A percentile compares a stretch with the other conserved stretches of the same genome.
Conservation (phyloP, 2,113 vertebrate genomes). For the Epinephelus fuscoguttatus region DNA sequence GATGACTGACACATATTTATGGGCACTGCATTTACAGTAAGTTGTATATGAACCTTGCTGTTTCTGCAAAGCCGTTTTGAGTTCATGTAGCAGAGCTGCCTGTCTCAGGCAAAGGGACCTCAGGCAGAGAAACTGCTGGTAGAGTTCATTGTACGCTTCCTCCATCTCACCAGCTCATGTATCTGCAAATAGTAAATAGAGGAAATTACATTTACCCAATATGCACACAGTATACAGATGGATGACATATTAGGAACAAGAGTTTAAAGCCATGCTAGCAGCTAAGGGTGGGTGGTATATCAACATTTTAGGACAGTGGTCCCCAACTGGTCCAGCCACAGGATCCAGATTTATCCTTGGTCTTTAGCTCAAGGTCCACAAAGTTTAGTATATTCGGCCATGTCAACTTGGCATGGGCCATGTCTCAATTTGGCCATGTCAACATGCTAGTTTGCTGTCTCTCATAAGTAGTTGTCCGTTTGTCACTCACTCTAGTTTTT, state of each 20-base stretch:
- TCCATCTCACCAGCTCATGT: slow-evolving; percentile 78
- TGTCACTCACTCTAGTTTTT: no score
- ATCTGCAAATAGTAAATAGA: slow-evolving; percentile 27
- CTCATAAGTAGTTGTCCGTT: no score
- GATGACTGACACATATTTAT: not conserved
- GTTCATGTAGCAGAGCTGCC: slow-evolving; percentile 83
- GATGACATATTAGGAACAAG: not conserved
- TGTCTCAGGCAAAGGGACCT: slow-evolving; percentile 86
- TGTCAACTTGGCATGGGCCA: no score
- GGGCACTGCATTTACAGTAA: not conserved
- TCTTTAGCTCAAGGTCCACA: no score
- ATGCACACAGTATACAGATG: not conserved
- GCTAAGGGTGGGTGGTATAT: not conserved
- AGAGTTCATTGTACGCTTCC: slow-evolving; percentile 83
- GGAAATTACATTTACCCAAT: not conserved
- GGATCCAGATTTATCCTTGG: no score
- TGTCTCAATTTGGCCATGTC: no score
- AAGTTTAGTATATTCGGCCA: no score
- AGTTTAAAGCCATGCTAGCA: not conserved
- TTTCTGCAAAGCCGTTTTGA: slow-evolving; percentile 73
- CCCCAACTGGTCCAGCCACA: no score
- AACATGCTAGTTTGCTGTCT: no score
- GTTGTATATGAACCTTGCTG: slow-evolving; percentile 67
- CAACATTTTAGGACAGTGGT: no score
- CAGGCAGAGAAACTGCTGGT: slow-evolving; percentile 83